Conservation (phyloP, 1,140 invertebrate species). For the Capitella teleta region DNA sequence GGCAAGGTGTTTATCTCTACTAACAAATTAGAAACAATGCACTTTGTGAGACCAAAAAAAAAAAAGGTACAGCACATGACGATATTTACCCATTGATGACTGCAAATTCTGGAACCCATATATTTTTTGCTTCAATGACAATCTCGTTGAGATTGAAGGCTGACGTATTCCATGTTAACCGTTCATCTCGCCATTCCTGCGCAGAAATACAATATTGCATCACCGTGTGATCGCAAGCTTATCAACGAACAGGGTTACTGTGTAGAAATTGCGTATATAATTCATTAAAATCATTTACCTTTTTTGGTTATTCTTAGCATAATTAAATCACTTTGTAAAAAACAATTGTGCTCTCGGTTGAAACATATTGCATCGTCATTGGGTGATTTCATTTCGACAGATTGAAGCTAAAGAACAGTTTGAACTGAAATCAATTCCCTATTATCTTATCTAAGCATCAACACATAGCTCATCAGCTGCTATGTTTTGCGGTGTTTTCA, state of each 20-base stretch:
- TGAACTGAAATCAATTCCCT: background rate
- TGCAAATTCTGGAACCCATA: slow-evolving; percentile 14
- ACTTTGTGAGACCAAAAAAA: background rate
- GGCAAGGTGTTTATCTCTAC: background rate
- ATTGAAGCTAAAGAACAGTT: background rate
- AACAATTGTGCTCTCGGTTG: background rate
- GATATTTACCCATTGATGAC: slow-evolving; percentile 13
- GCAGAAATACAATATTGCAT: background rate
- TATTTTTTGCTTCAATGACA: slow-evolving; percentile 6
- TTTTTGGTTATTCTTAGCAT: background rate
- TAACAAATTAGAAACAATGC: background rate
- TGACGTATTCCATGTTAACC: slow-evolving; percentile 8
- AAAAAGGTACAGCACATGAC: background rate
- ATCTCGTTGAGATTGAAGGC: slow-evolving; percentile 7
- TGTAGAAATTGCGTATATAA: background rate
- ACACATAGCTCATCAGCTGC: background rate
- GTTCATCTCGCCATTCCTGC: slow-evolving; percentile 14
- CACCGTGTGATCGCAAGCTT: background rate
- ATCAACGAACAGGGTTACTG: background rate
- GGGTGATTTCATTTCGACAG: background rate
- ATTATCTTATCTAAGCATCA: background rate
- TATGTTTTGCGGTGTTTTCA: background rate
- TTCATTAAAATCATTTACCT: background rate
- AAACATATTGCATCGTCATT: background rate
- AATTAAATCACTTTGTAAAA: background rate